phyloP scores from a whole-genome alignment of 2,797 vertebrate species.

The Gymnocypris eckloni region DNA sequence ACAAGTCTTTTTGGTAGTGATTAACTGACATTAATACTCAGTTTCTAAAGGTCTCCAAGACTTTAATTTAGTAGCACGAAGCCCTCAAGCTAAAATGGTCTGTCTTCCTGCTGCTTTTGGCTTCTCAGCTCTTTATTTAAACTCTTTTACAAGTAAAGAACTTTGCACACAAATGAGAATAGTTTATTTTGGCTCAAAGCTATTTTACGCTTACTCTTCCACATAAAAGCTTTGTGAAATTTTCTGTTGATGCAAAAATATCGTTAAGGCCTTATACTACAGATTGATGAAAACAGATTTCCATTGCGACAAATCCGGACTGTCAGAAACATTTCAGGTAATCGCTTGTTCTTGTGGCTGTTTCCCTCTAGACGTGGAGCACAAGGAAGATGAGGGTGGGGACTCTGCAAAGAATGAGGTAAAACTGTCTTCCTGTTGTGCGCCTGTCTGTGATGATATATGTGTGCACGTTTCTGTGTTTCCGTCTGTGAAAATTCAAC shows the following conservation, averaged over 20 bases:
- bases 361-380: slow-evolving; percentile 81
- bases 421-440: slow-evolving; percentile 62
- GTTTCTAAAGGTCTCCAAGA: not conserved
- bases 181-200: slow-evolving; percentile 23
- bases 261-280: not conserved
- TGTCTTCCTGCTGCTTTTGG: not conserved
- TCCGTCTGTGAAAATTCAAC: slow-evolving; percentile 56
- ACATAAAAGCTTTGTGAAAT: not conserved
- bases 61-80: slow-evolving; percentile 18
- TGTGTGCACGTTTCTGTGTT: slow-evolving; percentile 42
- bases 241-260: not conserved
- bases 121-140: slow-evolving; percentile 22
- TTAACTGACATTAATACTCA: slow-evolving; percentile 8
- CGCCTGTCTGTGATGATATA: slow-evolving; percentile 21
- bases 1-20: not conserved
- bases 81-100: slow-evolving; percentile 6
- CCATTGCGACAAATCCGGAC: slow-evolving; percentile 51
- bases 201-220: not conserved
- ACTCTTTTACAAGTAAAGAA: not conserved
- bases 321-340: slow-evolving; percentile 68
- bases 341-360: slow-evolving; percentile 65
- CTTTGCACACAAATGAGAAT: slow-evolving; percentile 4
- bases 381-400: slow-evolving; percentile 77
- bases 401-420: slow-evolving; percentile 79
- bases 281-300: slow-evolving; percentile 16